Conservation (phyloP, 1,140 invertebrate genomes). For the Aphaenogaster rudis region DNA sequence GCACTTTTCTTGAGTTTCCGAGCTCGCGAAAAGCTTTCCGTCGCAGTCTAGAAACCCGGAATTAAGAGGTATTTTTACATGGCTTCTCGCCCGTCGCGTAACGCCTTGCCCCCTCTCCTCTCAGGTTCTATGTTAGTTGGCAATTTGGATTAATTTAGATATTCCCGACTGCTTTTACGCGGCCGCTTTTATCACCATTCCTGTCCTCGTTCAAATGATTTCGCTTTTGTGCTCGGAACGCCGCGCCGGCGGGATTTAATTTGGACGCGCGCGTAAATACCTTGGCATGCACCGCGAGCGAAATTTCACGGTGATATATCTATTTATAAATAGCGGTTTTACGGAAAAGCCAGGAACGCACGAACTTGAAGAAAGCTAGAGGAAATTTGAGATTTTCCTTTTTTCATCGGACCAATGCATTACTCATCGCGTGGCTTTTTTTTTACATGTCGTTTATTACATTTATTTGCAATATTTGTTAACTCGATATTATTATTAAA, state of each 20-base stretch:
- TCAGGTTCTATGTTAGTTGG: conserved; percentile 10
- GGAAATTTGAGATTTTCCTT: neutral
- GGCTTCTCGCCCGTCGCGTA: neutral
- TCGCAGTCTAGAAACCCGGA: conserved; percentile 44
- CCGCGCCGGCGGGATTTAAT: conserved; percentile 28
- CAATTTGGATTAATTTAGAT: conserved; percentile 59
- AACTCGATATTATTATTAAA: conserved; percentile 39
- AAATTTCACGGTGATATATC: conserved; percentile 16
- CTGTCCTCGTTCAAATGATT: conserved; percentile 15
- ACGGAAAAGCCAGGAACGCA: neutral
- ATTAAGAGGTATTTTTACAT: conserved; percentile 66
- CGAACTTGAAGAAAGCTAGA: neutral
- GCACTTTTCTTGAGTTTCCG: conserved; percentile 59
- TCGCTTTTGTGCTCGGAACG: conserved; percentile 13
- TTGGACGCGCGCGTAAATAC: conserved; percentile 38
- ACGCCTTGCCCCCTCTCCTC: neutral
- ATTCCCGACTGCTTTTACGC: conserved; percentile 4
- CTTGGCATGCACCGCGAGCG: neutral
- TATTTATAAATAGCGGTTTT: neutral
- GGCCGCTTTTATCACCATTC: conserved; percentile 27
- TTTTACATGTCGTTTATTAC: conserved; percentile 7
- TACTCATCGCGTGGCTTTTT: neutral
- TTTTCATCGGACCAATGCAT: neutral
- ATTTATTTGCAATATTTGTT: conserved; percentile 24
- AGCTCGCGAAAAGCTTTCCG: conserved; percentile 44